Conservation (phyloP, 1,140 invertebrate genomes). For the Lepidostoma basale region DNA sequence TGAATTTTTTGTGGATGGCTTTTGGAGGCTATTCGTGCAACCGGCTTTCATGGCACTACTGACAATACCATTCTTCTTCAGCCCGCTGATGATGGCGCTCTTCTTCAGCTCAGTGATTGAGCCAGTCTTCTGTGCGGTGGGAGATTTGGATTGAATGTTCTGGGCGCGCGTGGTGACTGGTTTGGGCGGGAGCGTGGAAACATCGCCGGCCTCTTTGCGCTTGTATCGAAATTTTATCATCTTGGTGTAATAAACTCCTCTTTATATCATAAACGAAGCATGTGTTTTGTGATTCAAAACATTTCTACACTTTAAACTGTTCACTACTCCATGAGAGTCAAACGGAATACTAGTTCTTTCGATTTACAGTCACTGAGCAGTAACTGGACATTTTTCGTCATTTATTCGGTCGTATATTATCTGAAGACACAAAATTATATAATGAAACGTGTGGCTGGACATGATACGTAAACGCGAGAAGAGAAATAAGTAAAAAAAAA, state of each 20-base stretch:
- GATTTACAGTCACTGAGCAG: not conserved
- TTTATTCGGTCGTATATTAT: slow-evolving; percentile 15
- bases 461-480: too few species aligned
- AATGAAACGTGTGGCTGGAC: too few species aligned
- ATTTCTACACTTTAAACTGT: not conserved
- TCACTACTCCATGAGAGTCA: slow-evolving; percentile 19
- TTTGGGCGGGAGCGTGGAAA: slow-evolving; percentile 48
- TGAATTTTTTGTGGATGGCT: slow-evolving; percentile 17
- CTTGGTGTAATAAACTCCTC: slow-evolving; percentile 36
- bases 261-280: slow-evolving; percentile 22
- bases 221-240: slow-evolving; percentile 71
- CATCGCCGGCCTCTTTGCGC: slow-evolving; percentile 61
- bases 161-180: slow-evolving; percentile 43
- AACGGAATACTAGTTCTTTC: not conserved
- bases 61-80: slow-evolving; percentile 28
- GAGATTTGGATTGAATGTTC: slow-evolving; percentile 25
- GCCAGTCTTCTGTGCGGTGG: slow-evolving; percentile 33
- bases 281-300: slow-evolving; percentile 44
- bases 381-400: slow-evolving; percentile 5
- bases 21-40: slow-evolving; percentile 36
- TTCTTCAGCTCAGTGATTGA: slow-evolving; percentile 30
- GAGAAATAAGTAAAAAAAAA: too few species aligned
- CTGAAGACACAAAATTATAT: too few species aligned
- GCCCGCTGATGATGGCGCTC: slow-evolving; percentile 33
- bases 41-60: slow-evolving; percentile 25